Evolutionary conservation across 2,113 vertebrate genomes (phyloP), one percentile per base, ranked within the genome.

Genomic region (Osmerus eperlanus): DNA sequence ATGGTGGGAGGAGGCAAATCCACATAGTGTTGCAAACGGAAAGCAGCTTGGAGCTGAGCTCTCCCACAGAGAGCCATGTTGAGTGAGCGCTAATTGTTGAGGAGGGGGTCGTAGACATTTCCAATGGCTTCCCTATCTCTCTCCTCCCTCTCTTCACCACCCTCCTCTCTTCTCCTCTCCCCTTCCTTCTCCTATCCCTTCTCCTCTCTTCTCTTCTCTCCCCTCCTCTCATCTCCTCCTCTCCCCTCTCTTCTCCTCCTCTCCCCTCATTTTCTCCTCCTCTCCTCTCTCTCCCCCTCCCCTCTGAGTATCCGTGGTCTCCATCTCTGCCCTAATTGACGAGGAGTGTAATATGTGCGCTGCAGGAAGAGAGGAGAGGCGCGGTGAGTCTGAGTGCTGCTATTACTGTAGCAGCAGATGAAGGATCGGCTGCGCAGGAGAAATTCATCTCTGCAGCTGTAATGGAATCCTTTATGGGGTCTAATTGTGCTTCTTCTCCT

Each of bases 1-100:
- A 72, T n/a, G 25, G 73, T 85, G 85, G 82, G 87, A 84, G 79
- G 82, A 78, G 84, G 70, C 87, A 77, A 70, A 87, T 88, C 80
- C 68, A 65, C 25, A 15, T 6, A 2, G 66, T 71, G 62, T 63
- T 14, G 61, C 75, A 67, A 80, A 79, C 78, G 81, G 79, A 6
- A 36, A 36, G 32, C 32, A 36, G 32, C 32, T 77, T 78, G 62
- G 64, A 59, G 63, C 69, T 67, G 21, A 62, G 58, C 63, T 59
- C 41, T 28, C 36, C 60, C 18, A 18, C 18, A 4, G 32, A 36
- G 32, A 15, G 53, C 4, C 53, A 14, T 18, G 13, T 55, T 15
- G 53, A 18, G 0, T 4, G 13, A 55, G 53, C 32, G 32, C 32
- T 36, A 36, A 36, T 36, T 36, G 32, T 36, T 36, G 32, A 36